A percentile compares a stretch with the other conserved stretches of the same genome.
Evolutionary conservation across 2,888 invertebrate genomes (phyloP).

Genomic region (Cremastinae sp.): DNA sequence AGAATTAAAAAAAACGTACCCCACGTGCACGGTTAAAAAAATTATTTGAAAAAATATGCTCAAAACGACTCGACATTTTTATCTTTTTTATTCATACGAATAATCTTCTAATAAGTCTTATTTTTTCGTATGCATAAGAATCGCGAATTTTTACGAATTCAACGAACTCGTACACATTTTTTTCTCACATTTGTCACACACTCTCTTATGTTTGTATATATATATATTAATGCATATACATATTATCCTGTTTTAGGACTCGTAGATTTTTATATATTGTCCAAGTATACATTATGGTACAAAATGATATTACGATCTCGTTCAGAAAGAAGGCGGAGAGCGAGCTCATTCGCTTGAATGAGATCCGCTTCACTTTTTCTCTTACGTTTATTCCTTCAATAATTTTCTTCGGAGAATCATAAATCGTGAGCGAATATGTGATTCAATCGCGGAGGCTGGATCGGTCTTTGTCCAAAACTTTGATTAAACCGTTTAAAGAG

Average conservation of each 20-base stretch:
- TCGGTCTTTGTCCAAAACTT: conserved; percentile 9
- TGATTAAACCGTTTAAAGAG: conserved; percentile 7
- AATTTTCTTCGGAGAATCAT: conserved; percentile 8
- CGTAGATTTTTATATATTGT: conserved; percentile 61
- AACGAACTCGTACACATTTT: background rate
- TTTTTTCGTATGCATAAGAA: background rate
- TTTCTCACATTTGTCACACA: conserved; percentile 2
- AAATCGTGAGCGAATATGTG: conserved; percentile 7
- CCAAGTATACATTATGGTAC: conserved; percentile 65
- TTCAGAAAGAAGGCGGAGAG: conserved; percentile 28
- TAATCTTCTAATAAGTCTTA: too few species aligned
- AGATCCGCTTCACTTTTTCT: too few species aligned
- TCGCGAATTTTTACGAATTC: background rate
- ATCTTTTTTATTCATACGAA: too few species aligned
- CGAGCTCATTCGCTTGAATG: conserved; percentile 36
- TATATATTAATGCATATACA: background rate
- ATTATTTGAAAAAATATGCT: too few species aligned
- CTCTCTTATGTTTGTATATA: conserved; percentile 1
- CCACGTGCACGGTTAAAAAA: too few species aligned
- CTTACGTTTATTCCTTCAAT: too few species aligned
- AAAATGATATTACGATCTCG: conserved; percentile 62
- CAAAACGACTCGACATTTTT: too few species aligned
- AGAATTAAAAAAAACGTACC: too few species aligned
- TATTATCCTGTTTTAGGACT: conserved; percentile 35
- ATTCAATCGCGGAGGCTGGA: conserved; percentile 21